Evolutionary conservation across 2,113 vertebrate species (phyloP).

Genomic region (Felis chaus): DNA sequence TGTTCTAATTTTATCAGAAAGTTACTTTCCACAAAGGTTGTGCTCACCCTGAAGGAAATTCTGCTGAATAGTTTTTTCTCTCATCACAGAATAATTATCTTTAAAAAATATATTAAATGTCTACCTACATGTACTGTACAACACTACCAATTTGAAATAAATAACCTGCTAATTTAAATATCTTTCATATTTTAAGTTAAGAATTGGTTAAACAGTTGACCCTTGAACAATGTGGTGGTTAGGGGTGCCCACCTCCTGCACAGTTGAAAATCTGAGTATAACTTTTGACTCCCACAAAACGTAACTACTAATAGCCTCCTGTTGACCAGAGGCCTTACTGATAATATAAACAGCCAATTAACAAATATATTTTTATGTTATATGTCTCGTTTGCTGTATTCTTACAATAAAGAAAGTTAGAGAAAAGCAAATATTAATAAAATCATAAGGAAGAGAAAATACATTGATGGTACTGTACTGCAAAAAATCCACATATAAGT

Average conservation of each 20-base stretch:
- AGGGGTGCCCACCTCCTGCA: neutral
- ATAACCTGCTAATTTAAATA: constrained; percentile 13
- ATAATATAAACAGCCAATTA: neutral
- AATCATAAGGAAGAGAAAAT: neutral
- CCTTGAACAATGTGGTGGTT: neutral
- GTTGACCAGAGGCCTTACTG: neutral
- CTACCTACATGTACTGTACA: neutral
- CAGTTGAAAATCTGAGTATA: neutral
- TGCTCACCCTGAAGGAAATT: constrained; percentile 17
- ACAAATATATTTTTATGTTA: neutral
- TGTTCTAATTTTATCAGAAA: constrained; percentile 37
- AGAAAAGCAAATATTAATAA: neutral
- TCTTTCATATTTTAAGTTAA: neutral
- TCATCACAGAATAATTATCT: neutral
- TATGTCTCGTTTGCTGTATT: neutral
- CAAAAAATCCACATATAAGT: neutral
- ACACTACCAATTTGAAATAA: neutral
- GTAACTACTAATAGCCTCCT: neutral
- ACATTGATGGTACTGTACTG: neutral
- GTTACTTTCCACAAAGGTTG: constrained; percentile 4
- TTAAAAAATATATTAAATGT: neutral
- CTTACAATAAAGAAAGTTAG: neutral
- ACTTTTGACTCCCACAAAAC: neutral
- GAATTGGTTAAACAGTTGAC: neutral
- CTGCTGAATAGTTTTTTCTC: neutral